phyloP scores from a whole-genome alignment of 1,140 invertebrate genomes.

The Euglossa dilemma region DNA sequence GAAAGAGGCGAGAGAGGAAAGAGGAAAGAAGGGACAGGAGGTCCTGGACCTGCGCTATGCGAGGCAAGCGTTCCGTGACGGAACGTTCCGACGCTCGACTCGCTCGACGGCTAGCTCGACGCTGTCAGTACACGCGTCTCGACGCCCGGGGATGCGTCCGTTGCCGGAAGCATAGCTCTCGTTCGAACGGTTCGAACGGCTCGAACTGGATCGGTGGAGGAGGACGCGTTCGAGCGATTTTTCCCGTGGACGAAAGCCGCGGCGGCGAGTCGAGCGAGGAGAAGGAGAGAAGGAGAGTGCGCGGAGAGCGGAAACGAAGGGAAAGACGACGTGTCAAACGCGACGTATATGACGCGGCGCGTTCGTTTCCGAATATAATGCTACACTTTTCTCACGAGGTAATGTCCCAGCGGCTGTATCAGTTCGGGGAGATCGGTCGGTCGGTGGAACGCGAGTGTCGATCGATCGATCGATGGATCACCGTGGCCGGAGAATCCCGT shows the following conservation, averaged over 20 bases:
- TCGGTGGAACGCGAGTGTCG: neutral
- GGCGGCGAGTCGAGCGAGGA: neutral
- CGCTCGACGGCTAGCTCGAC: constrained; percentile 69
- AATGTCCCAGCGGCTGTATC: constrained; percentile 37
- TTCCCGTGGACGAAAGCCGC: neutral
- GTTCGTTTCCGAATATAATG: constrained; percentile 75
- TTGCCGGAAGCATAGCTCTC: constrained; percentile 42
- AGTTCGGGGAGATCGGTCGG: neutral
- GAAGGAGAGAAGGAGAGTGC: neutral
- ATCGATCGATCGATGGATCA: constrained; percentile 19
- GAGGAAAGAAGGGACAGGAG: constrained; percentile 57
- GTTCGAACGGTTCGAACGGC: neutral
- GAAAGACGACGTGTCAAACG: constrained; percentile 1
- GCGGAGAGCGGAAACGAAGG: neutral
- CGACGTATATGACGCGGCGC: constrained; percentile 65
- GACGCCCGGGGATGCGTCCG: constrained; percentile 79
- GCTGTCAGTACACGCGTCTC: constrained; percentile 80
- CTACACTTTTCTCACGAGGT: constrained; percentile 75
- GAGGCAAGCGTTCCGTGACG: constrained; percentile 58
- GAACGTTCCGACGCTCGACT: constrained; percentile 73
- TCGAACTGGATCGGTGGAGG: neutral
- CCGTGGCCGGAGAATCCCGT: neutral
- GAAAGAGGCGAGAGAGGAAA: constrained; percentile 15
- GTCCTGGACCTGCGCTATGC: constrained; percentile 76
- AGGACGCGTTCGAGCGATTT: neutral